phyloP scores from a whole-genome alignment of 2,888 invertebrate genomes.

The Drosophila hamatofila region DNA sequence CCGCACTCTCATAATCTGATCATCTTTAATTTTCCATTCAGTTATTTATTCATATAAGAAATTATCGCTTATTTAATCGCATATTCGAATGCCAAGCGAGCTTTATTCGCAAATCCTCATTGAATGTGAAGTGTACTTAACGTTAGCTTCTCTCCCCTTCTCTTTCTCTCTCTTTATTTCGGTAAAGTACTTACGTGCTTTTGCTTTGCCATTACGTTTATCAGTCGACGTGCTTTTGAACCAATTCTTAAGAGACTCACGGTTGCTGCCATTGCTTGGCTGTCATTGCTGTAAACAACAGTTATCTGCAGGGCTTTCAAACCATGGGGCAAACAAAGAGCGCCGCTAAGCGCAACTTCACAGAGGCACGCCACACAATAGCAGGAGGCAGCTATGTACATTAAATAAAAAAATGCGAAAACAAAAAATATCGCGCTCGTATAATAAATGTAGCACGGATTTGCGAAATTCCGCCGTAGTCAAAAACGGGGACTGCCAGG shows the following conservation, averaged over 20 bases:
- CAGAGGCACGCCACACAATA: constrained; percentile 51
- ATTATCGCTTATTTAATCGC: constrained; percentile 81
- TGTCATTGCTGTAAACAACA: constrained; percentile 68
- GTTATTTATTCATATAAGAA: constrained; percentile 78
- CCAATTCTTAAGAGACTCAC: constrained; percentile 48
- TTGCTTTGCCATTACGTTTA: constrained; percentile 67
- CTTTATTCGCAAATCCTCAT: constrained; percentile 44
- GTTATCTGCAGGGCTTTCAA: constrained; percentile 59
- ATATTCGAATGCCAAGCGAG: constrained; percentile 30
- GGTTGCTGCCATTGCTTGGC: constrained; percentile 12
- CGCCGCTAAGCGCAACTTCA: constrained; percentile 39
- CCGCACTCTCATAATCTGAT: constrained; percentile 43
- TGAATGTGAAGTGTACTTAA: constrained; percentile 53
- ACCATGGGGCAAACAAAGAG: constrained; percentile 30
- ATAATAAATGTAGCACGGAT: constrained; percentile 70
- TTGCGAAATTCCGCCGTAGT: constrained; percentile 61
- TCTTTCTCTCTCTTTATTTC: constrained; percentile 29
- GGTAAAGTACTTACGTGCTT: constrained; percentile 41
- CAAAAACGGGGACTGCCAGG: constrained; percentile 48
- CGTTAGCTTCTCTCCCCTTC: constrained; percentile 2
- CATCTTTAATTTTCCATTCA: constrained; percentile 27
- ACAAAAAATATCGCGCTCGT: constrained; percentile 41
- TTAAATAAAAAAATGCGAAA: constrained; percentile 21
- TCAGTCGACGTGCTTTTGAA: constrained; percentile 49
- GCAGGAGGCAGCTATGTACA: not conserved